Conservation (phyloP, 2,888 invertebrate species). For the Nephrocerus scutellatus region DNA sequence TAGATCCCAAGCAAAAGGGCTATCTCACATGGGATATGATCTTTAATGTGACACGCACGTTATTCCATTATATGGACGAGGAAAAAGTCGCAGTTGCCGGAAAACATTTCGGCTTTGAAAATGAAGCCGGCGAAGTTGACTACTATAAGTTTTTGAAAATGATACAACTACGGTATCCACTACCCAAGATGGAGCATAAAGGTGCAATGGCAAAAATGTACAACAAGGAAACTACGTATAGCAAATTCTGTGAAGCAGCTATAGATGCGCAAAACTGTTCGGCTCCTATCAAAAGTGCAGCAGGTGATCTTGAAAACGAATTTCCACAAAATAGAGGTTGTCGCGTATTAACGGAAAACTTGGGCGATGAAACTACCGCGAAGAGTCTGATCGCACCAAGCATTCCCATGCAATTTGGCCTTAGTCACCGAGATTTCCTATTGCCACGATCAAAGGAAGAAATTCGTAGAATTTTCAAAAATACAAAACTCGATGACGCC, state of each 20-base stretch:
- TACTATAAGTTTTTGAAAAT: conserved; percentile 29
- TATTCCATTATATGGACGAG: conserved; percentile 25
- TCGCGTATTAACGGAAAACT: conserved; percentile 13
- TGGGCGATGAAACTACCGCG: conserved; percentile 21
- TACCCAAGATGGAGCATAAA: conserved; percentile 26
- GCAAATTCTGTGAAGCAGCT: conserved; percentile 30
- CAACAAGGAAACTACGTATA: conserved; percentile 35
- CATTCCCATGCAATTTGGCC: conserved; percentile 25
- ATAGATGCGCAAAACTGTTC: background rate
- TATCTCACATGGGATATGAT: conserved; percentile 23
- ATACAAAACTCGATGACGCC: no score
- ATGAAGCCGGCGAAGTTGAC: conserved; percentile 28
- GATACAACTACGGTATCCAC: conserved; percentile 27
- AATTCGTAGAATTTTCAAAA: conserved; percentile 29
- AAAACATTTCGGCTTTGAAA: no score
- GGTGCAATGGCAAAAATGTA: conserved; percentile 21
- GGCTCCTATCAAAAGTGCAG: conserved; percentile 5
- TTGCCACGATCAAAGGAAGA: conserved; percentile 28
- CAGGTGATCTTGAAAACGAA: conserved; percentile 6
- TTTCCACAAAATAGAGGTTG: conserved; percentile 6
- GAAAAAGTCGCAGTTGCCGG: conserved; percentile 25
- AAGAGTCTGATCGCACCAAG: conserved; percentile 33
- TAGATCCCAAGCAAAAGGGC: conserved; percentile 26
- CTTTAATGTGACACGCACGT: conserved; percentile 23
- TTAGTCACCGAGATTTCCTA: conserved; percentile 31